phyloP scores from a whole-genome alignment of 2,888 invertebrate genomes.

The Tachystola acroxantha region DNA sequence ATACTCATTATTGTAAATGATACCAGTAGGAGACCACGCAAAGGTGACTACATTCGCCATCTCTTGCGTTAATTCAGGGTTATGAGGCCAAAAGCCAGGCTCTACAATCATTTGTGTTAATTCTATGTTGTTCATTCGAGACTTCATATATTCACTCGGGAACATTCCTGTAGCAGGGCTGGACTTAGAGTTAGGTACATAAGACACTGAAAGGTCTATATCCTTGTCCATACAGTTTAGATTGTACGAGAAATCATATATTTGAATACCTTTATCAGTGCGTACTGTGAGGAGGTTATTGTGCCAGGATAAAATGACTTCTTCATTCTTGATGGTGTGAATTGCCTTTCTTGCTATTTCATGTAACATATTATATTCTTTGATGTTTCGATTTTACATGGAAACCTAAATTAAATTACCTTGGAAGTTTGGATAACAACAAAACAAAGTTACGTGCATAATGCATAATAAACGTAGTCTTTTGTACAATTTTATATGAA shows the following conservation, averaged over 20 bases:
- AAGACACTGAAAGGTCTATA: constrained; percentile 38
- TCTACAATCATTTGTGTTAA: constrained; percentile 50
- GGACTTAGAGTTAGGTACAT: constrained; percentile 34
- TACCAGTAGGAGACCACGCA: constrained; percentile 48
- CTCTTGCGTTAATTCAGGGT: constrained; percentile 39
- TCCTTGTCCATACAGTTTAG: constrained; percentile 42
- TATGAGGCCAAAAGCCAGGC: constrained; percentile 56
- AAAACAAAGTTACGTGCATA: too few species aligned
- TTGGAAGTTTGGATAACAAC: too few species aligned
- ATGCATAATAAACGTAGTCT: too few species aligned
- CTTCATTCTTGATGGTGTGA: constrained; percentile 39
- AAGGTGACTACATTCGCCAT: constrained; percentile 35
- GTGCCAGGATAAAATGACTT: constrained; percentile 37
- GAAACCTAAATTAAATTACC: too few species aligned
- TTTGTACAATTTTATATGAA: too few species aligned
- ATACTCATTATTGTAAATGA: constrained; percentile 30
- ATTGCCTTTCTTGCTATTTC: constrained; percentile 45
- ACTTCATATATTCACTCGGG: constrained; percentile 27
- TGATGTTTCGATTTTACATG: not conserved
- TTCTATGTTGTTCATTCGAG: constrained; percentile 40
- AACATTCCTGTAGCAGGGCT: constrained; percentile 44
- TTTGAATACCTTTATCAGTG: constrained; percentile 36
- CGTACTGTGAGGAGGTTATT: constrained; percentile 40
- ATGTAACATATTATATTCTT: constrained; percentile 24
- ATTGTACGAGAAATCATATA: constrained; percentile 5